Evolutionary conservation across 2,113 vertebrate species (phyloP).

Genomic region (Leptosomus discolor): DNA sequence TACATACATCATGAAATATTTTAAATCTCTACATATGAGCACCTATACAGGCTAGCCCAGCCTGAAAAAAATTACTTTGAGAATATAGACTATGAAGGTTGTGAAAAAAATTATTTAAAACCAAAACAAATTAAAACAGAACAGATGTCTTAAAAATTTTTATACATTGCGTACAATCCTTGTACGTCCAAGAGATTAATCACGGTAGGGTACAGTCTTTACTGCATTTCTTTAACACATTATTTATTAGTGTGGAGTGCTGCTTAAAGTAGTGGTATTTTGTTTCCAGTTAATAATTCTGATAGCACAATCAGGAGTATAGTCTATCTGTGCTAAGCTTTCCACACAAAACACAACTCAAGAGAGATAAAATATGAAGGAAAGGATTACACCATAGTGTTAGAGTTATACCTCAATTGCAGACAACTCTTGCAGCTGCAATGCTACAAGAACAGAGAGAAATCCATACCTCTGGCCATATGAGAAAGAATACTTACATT

Average conservation of each 20-base stretch:
- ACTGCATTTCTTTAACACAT: neutral
- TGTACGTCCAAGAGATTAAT: neutral
- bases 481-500: neutral
- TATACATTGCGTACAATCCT: neutral
- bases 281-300: neutral
- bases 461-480: neutral
- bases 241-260: neutral
- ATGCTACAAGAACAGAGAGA: neutral
- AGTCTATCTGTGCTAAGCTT: neutral
- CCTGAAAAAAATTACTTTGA: neutral
- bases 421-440: neutral
- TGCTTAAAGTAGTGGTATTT: neutral
- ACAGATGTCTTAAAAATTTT: neutral
- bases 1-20: neutral
- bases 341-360: neutral
- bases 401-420: neutral
- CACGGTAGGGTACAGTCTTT: neutral
- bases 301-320: neutral
- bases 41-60: neutral
- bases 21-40: neutral
- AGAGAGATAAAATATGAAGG: neutral
- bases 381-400: neutral
- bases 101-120: neutral
- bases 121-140: neutral
- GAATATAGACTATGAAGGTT: neutral